These are phyloP conservation scores for Halcyon senegalensis DNA, from an alignment of 2,113 vertebrate species.

Conservation along the genomic window DNA sequence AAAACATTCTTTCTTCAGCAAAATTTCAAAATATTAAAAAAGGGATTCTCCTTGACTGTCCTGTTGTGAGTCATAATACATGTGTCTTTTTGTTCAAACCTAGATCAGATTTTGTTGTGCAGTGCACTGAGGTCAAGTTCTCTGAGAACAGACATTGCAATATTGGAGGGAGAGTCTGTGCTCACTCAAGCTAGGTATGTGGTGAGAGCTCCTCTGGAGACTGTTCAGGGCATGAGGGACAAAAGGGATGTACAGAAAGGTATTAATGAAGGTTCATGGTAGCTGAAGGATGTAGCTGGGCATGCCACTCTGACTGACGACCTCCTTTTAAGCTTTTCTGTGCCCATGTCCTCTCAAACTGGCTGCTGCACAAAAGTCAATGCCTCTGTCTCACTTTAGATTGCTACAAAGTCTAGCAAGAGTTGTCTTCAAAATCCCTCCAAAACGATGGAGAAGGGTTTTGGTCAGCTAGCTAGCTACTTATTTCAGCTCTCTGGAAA, in stretches of 20 bases:
- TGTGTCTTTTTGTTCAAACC: neutral
- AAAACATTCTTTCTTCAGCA: neutral
- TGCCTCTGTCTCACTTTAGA: neutral
- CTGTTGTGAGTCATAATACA: neutral
- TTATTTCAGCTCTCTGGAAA: neutral
- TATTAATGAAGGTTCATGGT: neutral
- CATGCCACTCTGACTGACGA: neutral
- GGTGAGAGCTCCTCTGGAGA: neutral
- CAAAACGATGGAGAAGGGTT: neutral
- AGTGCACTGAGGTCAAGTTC: neutral
- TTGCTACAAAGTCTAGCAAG: neutral
- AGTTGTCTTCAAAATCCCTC: neutral
- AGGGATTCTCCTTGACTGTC: neutral
- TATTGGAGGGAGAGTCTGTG: neutral
- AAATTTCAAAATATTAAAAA: neutral
- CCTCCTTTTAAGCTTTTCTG: neutral
- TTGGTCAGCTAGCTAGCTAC: neutral
- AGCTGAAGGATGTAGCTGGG: neutral
- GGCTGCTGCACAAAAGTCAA: neutral
- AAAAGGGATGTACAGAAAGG: neutral
- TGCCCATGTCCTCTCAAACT: neutral
- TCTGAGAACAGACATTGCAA: neutral
- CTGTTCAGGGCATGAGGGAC: neutral
- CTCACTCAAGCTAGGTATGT: neutral
- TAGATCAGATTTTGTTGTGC: neutral